Evolutionary conservation across 2,797 vertebrate species (phyloP).

Genomic region (Danio albolineatus): DNA sequence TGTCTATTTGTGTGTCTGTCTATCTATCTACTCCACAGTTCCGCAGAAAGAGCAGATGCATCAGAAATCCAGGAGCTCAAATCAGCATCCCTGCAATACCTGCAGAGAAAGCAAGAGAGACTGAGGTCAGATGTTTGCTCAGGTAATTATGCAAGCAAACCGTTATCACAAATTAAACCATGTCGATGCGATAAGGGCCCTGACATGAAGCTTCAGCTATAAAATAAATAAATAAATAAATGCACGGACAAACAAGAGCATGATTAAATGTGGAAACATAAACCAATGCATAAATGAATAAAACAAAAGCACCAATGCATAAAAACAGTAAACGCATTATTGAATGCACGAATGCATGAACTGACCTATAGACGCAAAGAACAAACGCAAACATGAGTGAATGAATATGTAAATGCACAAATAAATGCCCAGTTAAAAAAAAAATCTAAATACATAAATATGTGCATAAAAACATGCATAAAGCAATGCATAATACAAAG

Average conservation of each 20-base stretch:
- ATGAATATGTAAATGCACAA: no score
- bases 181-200: not conserved
- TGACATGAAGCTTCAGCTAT: not conserved
- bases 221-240: not conserved
- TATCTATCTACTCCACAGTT: not conserved
- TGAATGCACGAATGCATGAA: no score
- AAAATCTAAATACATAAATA: no score
- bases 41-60: conserved; percentile 26
- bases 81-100: conserved; percentile 37
- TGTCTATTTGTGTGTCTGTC: not conserved
- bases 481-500: not conserved
- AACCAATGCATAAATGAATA: not conserved
- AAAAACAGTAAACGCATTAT: no score
- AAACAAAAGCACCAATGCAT: no score
- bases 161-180: not conserved
- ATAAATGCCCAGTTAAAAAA: no score
- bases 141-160: conserved; percentile 6
- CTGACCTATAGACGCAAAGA: no score
- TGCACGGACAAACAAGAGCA: not conserved
- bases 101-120: conserved; percentile 41
- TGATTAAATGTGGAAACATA: not conserved
- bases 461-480: not conserved
- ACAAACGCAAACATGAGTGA: no score
- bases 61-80: conserved; percentile 22
- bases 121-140: conserved; percentile 53